These are phyloP conservation scores for Potamarius usumacintae DNA, from an alignment of 2,113 vertebrate species.

Conservation along the genomic window DNA sequence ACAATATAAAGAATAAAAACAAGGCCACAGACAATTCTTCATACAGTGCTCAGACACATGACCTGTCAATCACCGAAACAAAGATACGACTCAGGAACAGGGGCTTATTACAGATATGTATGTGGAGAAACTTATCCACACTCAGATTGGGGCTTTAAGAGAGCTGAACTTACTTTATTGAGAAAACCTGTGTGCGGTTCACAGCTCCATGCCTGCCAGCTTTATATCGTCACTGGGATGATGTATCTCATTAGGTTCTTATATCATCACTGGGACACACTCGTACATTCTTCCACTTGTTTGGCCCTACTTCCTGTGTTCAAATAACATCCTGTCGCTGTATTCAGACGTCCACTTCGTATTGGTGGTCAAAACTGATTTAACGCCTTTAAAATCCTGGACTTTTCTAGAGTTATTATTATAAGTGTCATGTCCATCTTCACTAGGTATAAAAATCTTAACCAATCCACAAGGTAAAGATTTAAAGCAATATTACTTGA, in stretches of 20 bases:
- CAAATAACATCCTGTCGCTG: background rate
- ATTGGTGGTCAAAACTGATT: background rate
- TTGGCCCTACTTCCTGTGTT: background rate
- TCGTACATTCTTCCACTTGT: too few species aligned
- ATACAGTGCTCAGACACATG: background rate
- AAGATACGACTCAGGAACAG: background rate
- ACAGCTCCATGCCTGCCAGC: background rate
- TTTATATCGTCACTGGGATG: background rate
- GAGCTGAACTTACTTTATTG: background rate
- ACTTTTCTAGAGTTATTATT: background rate
- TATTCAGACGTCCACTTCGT: background rate
- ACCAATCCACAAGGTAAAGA: background rate
- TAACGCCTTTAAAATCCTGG: background rate
- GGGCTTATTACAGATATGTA: background rate
- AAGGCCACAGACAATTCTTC: background rate
- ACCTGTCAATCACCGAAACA: background rate
- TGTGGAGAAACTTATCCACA: background rate
- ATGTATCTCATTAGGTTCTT: too few species aligned
- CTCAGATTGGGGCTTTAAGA: background rate
- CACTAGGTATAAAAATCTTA: background rate
- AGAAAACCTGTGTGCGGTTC: background rate
- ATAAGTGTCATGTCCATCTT: too few species aligned
- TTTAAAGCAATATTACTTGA: background rate
- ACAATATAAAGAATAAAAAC: background rate
- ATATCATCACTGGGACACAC: too few species aligned